A percentile compares a stretch with the other conserved stretches of the same genome.
These are phyloP conservation scores for Fukomys damarensis DNA, from an alignment of 2,113 vertebrate species.

Conservation along the genomic window DNA sequence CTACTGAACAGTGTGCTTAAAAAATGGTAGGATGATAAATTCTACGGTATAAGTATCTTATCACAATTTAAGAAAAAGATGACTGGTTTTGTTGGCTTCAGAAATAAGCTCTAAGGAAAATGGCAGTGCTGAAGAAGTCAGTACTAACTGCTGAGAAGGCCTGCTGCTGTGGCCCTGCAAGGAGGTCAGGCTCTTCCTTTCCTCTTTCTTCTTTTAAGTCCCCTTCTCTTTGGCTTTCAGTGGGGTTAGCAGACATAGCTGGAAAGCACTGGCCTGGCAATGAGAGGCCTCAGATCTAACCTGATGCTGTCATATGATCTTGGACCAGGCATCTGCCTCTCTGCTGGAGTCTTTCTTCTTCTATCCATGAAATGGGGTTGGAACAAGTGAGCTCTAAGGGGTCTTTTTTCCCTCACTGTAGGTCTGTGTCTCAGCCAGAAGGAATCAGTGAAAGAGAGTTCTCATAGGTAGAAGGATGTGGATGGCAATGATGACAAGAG, in stretches of 20 bases:
- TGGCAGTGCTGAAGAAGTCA: background rate
- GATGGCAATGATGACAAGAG: background rate
- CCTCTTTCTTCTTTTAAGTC: background rate
- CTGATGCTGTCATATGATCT: rapidly evolving
- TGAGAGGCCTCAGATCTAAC: background rate
- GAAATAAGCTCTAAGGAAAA: background rate
- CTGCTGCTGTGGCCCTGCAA: background rate
- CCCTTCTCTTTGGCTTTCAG: background rate
- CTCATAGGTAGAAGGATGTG: background rate
- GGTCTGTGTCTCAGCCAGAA: background rate
- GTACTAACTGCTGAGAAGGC: background rate
- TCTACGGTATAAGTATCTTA: background rate
- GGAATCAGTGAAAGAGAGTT: background rate
- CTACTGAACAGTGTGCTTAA: background rate
- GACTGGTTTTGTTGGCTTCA: background rate
- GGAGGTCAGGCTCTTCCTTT: background rate
- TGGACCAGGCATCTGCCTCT: background rate
- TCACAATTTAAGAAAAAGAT: background rate
- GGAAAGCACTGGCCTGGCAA: no score
- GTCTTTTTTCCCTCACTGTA: background rate
- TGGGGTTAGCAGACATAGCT: background rate
- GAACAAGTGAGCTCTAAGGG: background rate
- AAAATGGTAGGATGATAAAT: background rate
- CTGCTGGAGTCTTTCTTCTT: background rate
- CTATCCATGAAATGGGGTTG: background rate